A percentile compares a stretch with the other conserved stretches of the same genome.
phyloP scores from a whole-genome alignment of 2,888 invertebrate species.

The Pristionchus japonicus region DNA sequence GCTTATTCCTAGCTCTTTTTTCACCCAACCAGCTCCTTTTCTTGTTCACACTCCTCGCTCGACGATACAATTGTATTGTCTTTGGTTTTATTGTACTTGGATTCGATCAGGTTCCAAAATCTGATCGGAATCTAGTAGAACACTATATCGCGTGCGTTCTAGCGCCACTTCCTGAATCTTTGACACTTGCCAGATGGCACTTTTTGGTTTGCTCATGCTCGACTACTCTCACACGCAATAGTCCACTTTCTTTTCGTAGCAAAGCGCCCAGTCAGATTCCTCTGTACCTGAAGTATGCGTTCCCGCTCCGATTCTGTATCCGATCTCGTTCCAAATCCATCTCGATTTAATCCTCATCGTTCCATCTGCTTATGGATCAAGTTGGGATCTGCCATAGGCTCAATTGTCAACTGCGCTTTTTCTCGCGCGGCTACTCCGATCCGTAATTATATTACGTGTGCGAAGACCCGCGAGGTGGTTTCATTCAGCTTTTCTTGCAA shows the following conservation, averaged over 20 bases:
- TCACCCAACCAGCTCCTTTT: neutral
- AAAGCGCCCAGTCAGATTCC: neutral
- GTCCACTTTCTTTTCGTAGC: neutral
- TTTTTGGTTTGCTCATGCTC: neutral
- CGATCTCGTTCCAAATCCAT: neutral
- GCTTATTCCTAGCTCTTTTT: conserved; percentile 5
- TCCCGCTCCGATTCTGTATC: neutral
- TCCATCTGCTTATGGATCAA: neutral
- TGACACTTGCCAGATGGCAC: neutral
- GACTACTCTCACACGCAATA: neutral
- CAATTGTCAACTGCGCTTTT: neutral
- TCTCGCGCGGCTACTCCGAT: neutral
- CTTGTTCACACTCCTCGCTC: conserved; percentile 15
- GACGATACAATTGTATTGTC: neutral
- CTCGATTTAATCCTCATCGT: neutral
- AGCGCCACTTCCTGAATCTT: neutral
- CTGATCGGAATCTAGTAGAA: too few species aligned
- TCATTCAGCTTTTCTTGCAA: conserved; percentile 12
- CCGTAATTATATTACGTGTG: conserved; percentile 24
- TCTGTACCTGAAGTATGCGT: conserved; percentile 18
- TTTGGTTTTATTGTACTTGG: too few species aligned
- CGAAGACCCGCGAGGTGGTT: neutral
- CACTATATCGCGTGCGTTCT: neutral
- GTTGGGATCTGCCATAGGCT: neutral
- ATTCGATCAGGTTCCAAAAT: too few species aligned